Conservation (phyloP, 2,113 vertebrate species). For the Microcebus ravelobensis region DNA sequence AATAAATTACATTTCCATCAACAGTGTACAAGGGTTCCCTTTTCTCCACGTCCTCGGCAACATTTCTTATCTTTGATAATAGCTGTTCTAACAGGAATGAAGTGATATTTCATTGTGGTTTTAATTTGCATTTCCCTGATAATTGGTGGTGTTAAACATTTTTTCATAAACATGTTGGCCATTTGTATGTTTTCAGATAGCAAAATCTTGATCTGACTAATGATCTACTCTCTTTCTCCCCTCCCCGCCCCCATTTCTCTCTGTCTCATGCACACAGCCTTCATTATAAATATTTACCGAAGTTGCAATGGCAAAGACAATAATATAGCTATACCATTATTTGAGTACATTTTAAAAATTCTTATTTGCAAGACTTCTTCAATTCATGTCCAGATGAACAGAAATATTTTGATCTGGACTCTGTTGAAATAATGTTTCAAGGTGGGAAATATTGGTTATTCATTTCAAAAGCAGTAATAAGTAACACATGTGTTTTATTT, state of each 20-base stretch:
- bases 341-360: slow-evolving; percentile 36
- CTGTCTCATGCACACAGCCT: neutral
- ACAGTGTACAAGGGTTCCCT: neutral
- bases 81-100: neutral
- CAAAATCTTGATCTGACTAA: neutral
- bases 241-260: neutral
- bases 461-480: slow-evolving; percentile 45
- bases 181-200: neutral
- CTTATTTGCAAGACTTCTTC: neutral
- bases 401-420: slow-evolving; percentile 39
- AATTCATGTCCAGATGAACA: neutral
- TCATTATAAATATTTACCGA: slow-evolving; percentile 36
- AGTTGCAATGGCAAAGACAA: neutral
- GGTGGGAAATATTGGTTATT: slow-evolving; percentile 18
- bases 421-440: slow-evolving; percentile 39
- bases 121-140: neutral
- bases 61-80: neutral
- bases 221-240: neutral
- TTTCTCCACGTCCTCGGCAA: neutral
- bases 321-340: neutral
- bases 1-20: neutral
- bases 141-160: neutral
- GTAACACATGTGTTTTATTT: slow-evolving; percentile 38
- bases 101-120: neutral
- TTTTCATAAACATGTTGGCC: neutral